Evolutionary conservation across 2,113 vertebrate genomes (phyloP).

Genomic region (Megaleporinus macrocephalus): DNA sequence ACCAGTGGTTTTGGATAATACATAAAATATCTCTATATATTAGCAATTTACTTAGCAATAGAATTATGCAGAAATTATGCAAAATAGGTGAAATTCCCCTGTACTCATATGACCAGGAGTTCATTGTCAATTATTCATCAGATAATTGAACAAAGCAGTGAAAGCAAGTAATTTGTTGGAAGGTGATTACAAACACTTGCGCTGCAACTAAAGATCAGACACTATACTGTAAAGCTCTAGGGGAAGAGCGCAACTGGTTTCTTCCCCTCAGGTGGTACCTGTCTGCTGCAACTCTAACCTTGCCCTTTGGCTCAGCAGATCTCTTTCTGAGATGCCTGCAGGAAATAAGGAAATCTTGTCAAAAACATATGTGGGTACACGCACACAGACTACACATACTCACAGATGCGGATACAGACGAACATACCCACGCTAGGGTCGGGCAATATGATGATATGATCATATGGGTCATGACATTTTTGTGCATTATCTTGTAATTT

Average conservation of each 20-base stretch:
- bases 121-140: slow-evolving; percentile 17
- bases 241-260: slow-evolving; percentile 35
- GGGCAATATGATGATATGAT: not conserved
- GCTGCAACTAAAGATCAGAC: slow-evolving; percentile 19
- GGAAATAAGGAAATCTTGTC: slow-evolving; percentile 20
- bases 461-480: not conserved
- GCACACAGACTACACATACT: slow-evolving; percentile 12
- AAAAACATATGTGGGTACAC: not conserved
- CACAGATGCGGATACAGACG: slow-evolving; percentile 16
- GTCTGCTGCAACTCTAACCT: slow-evolving; percentile 50
- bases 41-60: too few relatives aligned
- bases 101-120: not conserved
- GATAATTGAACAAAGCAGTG: slow-evolving; percentile 32
- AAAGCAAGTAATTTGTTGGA: slow-evolving; percentile 39
- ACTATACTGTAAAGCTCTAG: slow-evolving; percentile 38
- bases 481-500: too few relatives aligned
- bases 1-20: too few relatives aligned
- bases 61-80: too few relatives aligned
- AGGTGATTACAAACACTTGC: not conserved
- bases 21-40: too few relatives aligned
- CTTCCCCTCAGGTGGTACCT: slow-evolving; percentile 59
- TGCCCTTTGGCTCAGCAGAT: slow-evolving; percentile 49
- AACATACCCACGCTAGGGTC: not conserved
- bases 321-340: slow-evolving; percentile 55
- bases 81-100: too few relatives aligned